Base-by-base conservation (phyloP, 2,888 invertebrate genomes). In the Oxytorus armatus region DNA sequence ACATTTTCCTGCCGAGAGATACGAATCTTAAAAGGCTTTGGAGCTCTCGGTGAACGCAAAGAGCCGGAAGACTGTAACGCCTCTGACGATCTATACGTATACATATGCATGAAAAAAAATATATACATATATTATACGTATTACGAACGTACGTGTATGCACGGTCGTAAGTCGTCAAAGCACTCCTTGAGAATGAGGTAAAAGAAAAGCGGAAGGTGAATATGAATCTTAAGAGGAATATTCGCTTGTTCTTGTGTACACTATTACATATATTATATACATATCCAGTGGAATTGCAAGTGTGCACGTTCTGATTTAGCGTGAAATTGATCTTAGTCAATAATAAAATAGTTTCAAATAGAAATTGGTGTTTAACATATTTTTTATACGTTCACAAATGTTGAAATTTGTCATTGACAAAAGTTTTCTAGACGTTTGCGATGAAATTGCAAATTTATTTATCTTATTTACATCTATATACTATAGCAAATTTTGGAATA, bases 61-160 rank as follows among this genome's bases (percentile, higher is more conserved):
- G 79, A 79, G 79, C 79, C 79, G 79, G 76, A 79, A 79, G 79
- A 72, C 79, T 65, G 73, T 76, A 77, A 80, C 80, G 80, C 80
- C 76, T 80, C 76, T 77, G 73, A 80, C 80, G 47, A 72, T 69
- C 72, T 77, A 55, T 49, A n/a, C 66, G 21, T 53, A 55, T 21
- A 63, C 42, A 21, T 57, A 57, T 72, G n/a, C n/a, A n/a, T n/a
- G n/a, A n/a, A n/a, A n/a, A n/a, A n/a, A n/a, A n/a, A n/a, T n/a
- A n/a, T n/a, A n/a, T n/a, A n/a, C n/a, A n/a, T n/a, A n/a, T n/a
- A n/a, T n/a, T n/a, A n/a, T n/a, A n/a, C n/a, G n/a, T n/a, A n/a
- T n/a, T n/a, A n/a, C n/a, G n/a, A n/a, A n/a, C n/a, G 63, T 18
- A 16, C 25, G 25, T 49, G 33, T 59, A 51, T 59, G 16, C 11